Evolutionary conservation across 1,140 invertebrate genomes (phyloP).

Genomic region (Conus betulinus): DNA sequence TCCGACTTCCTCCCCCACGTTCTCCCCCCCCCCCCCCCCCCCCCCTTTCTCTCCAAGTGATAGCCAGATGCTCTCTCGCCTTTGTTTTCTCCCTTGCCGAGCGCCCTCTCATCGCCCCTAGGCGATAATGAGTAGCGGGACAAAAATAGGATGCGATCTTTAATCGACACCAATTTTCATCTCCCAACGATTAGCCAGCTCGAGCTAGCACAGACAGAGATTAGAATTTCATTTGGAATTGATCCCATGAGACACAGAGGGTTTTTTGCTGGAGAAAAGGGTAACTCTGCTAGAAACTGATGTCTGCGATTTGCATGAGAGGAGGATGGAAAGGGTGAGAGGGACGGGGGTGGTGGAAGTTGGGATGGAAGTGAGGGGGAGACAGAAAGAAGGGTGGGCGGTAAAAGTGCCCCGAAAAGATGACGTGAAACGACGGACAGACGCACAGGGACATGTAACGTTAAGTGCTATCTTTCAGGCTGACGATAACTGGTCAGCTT

Average conservation of each 20-base stretch:
- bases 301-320: not conserved
- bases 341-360: not conserved
- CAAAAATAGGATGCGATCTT: conserved; percentile 34
- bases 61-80: not conserved
- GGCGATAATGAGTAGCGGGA: conserved; percentile 17
- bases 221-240: conserved; percentile 21
- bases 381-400: too few species aligned
- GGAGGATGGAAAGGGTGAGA: not conserved
- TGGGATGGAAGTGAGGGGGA: too few species aligned
- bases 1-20: not conserved
- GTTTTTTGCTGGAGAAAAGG: not conserved
- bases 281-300: not conserved
- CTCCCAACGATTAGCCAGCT: conserved; percentile 18
- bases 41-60: not conserved
- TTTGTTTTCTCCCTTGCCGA: conserved; percentile 12
- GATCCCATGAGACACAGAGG: not conserved
- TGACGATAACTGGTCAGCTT: too few species aligned
- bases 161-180: conserved; percentile 38
- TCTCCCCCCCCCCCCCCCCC: not conserved
- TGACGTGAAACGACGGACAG: too few species aligned
- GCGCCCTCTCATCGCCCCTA: not conserved
- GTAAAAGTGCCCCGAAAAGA: too few species aligned
- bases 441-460: too few species aligned
- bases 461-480: too few species aligned
- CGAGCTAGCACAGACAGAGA: not conserved